Evolutionary conservation across 2,113 vertebrate species (phyloP).

Genomic region (Tympanuchus pallidicinctus): DNA sequence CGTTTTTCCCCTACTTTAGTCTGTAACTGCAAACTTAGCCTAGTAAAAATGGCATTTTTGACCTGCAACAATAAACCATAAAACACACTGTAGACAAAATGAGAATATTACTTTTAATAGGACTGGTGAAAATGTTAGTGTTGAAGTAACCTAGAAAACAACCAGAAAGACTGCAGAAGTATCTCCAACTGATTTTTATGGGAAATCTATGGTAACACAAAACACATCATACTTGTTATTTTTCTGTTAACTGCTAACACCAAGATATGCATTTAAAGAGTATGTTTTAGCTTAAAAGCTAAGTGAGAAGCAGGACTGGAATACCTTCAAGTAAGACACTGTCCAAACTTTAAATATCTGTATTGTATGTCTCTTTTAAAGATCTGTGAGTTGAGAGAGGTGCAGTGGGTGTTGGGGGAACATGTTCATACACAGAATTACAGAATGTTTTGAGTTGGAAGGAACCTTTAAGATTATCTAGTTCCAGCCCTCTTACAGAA

Average conservation of each 20-base stretch:
- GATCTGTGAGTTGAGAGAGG: background rate
- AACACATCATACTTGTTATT: background rate
- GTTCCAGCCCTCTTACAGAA: background rate
- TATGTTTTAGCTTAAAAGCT: background rate
- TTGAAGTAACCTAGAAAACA: conserved; percentile 5
- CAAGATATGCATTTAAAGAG: background rate
- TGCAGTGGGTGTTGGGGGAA: background rate
- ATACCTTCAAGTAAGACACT: background rate
- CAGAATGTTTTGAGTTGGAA: background rate
- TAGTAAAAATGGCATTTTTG: conserved; percentile 40
- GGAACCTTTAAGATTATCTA: background rate
- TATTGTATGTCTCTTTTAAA: background rate
- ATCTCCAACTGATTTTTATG: background rate
- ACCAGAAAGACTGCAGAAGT: background rate
- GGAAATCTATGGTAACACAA: background rate
- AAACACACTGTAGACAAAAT: background rate
- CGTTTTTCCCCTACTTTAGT: conserved; percentile 6
- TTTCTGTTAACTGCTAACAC: background rate
- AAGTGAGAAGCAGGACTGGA: background rate
- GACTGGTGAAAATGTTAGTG: background rate
- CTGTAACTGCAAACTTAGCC: conserved; percentile 4
- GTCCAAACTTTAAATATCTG: background rate
- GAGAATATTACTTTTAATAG: background rate
- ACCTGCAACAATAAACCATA: conserved; percentile 4
- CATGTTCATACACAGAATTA: background rate